Evolutionary conservation across 2,113 vertebrate species (phyloP).

Genomic region (Abramis brama): DNA sequence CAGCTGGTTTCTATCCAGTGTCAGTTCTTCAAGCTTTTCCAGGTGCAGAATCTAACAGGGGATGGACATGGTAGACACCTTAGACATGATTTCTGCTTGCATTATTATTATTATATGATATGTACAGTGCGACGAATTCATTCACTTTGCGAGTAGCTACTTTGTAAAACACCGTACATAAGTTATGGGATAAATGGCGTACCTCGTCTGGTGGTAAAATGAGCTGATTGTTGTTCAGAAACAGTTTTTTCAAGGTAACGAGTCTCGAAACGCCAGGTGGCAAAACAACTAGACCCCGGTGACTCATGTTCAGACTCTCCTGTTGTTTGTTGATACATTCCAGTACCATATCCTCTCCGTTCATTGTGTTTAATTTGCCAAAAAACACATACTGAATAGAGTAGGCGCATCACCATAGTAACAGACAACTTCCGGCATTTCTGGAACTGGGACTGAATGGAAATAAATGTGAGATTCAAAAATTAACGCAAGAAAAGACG

Average conservation of each 20-base stretch:
- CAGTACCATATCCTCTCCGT: slow-evolving; percentile 25
- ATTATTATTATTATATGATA: background rate
- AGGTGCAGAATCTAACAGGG: slow-evolving; percentile 51
- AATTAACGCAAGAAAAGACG: background rate
- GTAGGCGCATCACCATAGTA: slow-evolving; percentile 14
- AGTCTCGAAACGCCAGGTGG: slow-evolving; percentile 45
- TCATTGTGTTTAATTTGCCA: slow-evolving; percentile 8
- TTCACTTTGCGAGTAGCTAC: background rate
- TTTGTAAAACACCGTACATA: too few relatives aligned
- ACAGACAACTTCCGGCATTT: slow-evolving; percentile 20
- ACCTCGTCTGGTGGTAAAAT: slow-evolving; percentile 59
- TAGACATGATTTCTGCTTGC: background rate
- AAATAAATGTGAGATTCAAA: background rate
- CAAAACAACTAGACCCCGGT: slow-evolving; percentile 46
- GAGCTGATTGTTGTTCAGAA: slow-evolving; percentile 54
- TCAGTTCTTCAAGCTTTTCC: slow-evolving; percentile 50
- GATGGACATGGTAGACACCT: background rate
- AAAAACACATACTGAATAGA: background rate
- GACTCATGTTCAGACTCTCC: slow-evolving; percentile 54
- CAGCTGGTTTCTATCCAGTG: slow-evolving; percentile 54
- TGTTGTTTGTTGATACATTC: slow-evolving; percentile 42
- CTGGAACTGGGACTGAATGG: background rate
- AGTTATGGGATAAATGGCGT: background rate
- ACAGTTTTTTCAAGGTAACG: slow-evolving; percentile 41
- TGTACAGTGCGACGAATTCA: background rate